Conservation (phyloP, 2,113 vertebrate genomes). For the Probosciger aterrimus region DNA sequence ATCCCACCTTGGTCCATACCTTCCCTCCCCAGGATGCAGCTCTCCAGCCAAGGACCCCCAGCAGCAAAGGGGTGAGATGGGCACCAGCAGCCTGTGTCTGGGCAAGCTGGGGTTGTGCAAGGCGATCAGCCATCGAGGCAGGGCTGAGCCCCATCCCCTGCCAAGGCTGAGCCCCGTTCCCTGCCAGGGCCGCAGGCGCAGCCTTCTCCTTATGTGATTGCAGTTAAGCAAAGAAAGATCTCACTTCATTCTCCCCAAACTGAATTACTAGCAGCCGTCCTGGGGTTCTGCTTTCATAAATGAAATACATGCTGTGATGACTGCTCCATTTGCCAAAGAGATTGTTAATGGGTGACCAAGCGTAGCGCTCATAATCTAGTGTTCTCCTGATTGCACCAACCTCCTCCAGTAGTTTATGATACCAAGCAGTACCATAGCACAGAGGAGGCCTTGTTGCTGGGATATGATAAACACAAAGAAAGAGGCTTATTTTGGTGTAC, state of each 20-base stretch:
- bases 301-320: background rate
- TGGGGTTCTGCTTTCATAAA: background rate
- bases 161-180: background rate
- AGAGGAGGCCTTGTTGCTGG: background rate
- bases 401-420: background rate
- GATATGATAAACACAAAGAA: background rate
- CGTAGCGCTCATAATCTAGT: rapidly evolving
- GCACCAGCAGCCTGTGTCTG: background rate
- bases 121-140: rapidly evolving
- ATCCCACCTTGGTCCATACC: background rate
- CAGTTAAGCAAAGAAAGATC: background rate
- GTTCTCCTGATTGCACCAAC: background rate
- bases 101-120: background rate
- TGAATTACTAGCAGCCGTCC: background rate
- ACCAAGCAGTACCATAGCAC: background rate
- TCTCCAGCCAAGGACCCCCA: background rate
- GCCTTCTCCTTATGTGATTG: background rate
- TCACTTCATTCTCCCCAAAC: background rate
- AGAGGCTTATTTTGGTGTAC: background rate
- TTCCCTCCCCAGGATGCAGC: background rate
- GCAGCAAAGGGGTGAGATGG: background rate
- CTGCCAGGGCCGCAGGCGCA: background rate
- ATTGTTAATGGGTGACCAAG: background rate
- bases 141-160: background rate
- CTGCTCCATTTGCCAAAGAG: background rate